Evolutionary conservation across 1,140 invertebrate genomes (phyloP).

Genomic region (Polypedilum pembai): DNA sequence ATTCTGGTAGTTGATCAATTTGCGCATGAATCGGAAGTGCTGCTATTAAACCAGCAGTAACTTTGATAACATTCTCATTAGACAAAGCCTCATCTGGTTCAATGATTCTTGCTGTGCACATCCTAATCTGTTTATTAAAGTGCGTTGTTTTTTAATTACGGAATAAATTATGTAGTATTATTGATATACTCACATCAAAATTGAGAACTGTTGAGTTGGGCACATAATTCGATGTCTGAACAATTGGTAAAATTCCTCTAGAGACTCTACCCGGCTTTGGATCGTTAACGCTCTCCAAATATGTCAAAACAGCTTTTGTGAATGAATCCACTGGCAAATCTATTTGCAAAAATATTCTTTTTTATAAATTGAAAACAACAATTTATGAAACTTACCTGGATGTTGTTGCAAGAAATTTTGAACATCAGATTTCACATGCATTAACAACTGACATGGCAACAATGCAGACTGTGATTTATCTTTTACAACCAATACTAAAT

Average conservation of each 20-base stretch:
- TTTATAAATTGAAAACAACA: background rate
- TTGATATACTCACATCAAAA: slow-evolving; percentile 43
- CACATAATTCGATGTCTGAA: slow-evolving; percentile 54
- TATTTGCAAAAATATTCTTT: slow-evolving; percentile 38
- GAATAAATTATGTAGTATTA: background rate
- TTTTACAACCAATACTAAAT: slow-evolving; percentile 63
- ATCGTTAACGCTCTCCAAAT: slow-evolving; percentile 68
- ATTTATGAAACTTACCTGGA: background rate
- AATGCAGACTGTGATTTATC: slow-evolving; percentile 47
- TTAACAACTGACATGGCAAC: slow-evolving; percentile 45
- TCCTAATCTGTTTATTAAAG: slow-evolving; percentile 54
- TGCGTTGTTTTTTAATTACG: no score
- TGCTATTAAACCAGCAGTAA: slow-evolving; percentile 83
- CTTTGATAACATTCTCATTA: slow-evolving; percentile 79
- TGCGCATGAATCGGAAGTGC: slow-evolving; percentile 80
- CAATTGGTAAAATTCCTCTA: slow-evolving; percentile 69
- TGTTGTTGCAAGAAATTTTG: slow-evolving; percentile 36
- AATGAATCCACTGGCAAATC: slow-evolving; percentile 64
- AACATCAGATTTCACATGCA: slow-evolving; percentile 41
- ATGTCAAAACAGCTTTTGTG: slow-evolving; percentile 67
- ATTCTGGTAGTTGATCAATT: slow-evolving; percentile 67
- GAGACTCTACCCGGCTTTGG: slow-evolving; percentile 79
- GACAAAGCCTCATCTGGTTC: slow-evolving; percentile 70
- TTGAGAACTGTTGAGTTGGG: slow-evolving; percentile 53
- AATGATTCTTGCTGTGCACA: slow-evolving; percentile 72